A percentile compares a stretch with the other conserved stretches of the same genome.
phyloP scores from a whole-genome alignment of 2,888 invertebrate species.

The Cheilosia vernalis region DNA sequence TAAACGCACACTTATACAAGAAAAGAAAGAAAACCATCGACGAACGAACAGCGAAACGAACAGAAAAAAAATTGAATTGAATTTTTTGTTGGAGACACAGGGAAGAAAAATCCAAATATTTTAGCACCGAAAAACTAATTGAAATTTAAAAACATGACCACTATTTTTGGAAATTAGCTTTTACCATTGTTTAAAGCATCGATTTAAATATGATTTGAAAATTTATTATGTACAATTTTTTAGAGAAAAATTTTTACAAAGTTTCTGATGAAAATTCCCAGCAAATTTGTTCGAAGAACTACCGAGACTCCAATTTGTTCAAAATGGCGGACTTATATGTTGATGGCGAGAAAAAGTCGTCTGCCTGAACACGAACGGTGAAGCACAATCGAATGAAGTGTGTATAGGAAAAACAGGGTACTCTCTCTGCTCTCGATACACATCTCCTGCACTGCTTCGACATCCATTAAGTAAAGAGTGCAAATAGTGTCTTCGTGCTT shows the following conservation, averaged over 20 bases:
- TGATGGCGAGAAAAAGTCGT: conserved; percentile 73
- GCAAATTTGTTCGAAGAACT: conserved; percentile 76
- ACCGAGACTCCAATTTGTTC: conserved; percentile 75
- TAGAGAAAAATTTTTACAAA: conserved; percentile 72
- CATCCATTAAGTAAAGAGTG: neutral
- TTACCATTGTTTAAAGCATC: conserved; percentile 63
- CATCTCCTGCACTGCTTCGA: conserved; percentile 49
- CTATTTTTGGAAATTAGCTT: conserved; percentile 58
- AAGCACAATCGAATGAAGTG: conserved; percentile 68
- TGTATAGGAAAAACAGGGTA: conserved; percentile 84
- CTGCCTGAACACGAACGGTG: conserved; percentile 71
- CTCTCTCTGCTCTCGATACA: conserved; percentile 96
- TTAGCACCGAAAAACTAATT: conserved; percentile 71
- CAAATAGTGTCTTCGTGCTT: conserved; percentile 32
- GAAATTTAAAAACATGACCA: conserved; percentile 64
- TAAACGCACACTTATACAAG: conserved; percentile 57
- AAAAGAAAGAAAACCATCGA: conserved; percentile 74
- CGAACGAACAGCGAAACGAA: conserved; percentile 71
- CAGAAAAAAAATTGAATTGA: conserved; percentile 70
- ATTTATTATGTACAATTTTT: conserved; percentile 72
- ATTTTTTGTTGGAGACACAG: conserved; percentile 74
- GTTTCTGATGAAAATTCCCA: conserved; percentile 75
- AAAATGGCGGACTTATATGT: conserved; percentile 76
- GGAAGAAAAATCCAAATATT: conserved; percentile 68
- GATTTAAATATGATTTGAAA: conserved; percentile 69